These are phyloP conservation scores for Thecophora atra DNA, from an alignment of 2,888 invertebrate genomes.

Conservation along the genomic window DNA sequence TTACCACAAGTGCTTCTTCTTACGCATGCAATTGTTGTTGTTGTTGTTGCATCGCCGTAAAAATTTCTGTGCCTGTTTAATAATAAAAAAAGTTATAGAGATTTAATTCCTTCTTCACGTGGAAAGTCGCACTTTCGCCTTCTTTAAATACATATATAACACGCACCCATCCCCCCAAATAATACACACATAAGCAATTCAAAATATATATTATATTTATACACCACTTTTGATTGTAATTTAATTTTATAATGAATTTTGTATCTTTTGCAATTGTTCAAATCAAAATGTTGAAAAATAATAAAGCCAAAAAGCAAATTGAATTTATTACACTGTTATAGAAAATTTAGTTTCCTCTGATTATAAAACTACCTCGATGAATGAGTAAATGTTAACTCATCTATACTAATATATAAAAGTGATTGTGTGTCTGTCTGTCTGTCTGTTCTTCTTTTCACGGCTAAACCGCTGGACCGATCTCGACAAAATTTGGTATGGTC, in stretches of 20 bases:
- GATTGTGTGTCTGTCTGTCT: too few species aligned
- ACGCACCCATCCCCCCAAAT: neutral
- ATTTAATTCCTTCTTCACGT: neutral
- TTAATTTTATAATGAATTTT: neutral
- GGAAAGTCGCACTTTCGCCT: neutral
- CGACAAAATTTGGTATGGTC: too few species aligned
- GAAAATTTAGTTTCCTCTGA: too few species aligned
- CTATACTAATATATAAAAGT: too few species aligned
- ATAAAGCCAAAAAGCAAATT: slow-evolving; percentile 2
- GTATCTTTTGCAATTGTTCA: slow-evolving; percentile 32
- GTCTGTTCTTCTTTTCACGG: too few species aligned
- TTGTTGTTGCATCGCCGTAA: slow-evolving; percentile 13
- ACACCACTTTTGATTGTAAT: neutral
- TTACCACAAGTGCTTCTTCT: slow-evolving; percentile 32
- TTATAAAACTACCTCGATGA: too few species aligned
- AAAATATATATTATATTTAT: slow-evolving; percentile 6
- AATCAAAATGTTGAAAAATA: slow-evolving; percentile 14
- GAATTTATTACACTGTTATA: slow-evolving; percentile 10
- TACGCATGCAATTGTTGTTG: neutral
- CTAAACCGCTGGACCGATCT: too few species aligned
- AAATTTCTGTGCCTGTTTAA: slow-evolving; percentile 18
- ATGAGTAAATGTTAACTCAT: too few species aligned
- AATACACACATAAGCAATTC: neutral
- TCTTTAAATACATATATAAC: too few species aligned
- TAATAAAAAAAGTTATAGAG: neutral